phyloP scores from a whole-genome alignment of 2,797 vertebrate genomes.

The Eospalax fontanierii region DNA sequence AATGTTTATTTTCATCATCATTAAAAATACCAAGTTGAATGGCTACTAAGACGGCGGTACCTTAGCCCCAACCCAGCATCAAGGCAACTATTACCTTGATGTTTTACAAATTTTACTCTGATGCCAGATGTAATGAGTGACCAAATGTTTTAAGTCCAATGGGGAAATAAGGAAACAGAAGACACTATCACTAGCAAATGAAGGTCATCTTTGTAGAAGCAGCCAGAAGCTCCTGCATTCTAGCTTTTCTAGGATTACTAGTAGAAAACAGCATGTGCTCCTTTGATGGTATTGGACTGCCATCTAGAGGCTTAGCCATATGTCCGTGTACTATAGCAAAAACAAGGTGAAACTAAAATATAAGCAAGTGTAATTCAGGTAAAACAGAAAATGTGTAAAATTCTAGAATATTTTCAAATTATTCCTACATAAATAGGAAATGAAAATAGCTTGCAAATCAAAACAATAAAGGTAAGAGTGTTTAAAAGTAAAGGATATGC shows the following conservation, averaged over 20 bases:
- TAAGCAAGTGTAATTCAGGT: conserved; percentile 2
- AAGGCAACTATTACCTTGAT: conserved; percentile 36
- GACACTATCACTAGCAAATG: conserved; percentile 38
- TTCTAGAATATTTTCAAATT: conserved; percentile 58
- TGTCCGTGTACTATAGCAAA: not conserved
- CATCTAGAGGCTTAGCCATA: conserved; percentile 68
- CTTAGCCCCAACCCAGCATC: conserved; percentile 50
- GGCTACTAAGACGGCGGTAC: conserved; percentile 1
- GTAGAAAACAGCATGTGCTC: not conserved
- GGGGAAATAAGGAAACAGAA: conserved; percentile 56
- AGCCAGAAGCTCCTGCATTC: conserved; percentile 1
- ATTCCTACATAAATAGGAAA: not conserved
- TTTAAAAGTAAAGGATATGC: not conserved
- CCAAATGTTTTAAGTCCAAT: conserved; percentile 60
- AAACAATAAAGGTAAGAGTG: not conserved
- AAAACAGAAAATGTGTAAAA: conserved; percentile 5
- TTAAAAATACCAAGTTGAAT: conserved; percentile 59
- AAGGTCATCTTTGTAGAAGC: conserved; percentile 65
- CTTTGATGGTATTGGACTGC: conserved; percentile 61
- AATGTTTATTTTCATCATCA: not conserved
- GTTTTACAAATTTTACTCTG: conserved; percentile 72
- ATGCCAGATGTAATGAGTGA: conserved; percentile 73
- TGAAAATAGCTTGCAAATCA: not conserved
- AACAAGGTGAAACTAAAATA: not conserved
- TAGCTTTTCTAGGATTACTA: too few relatives aligned